Evolutionary conservation across 2,888 invertebrate genomes (phyloP).

Genomic region (Cheilosia variabilis): DNA sequence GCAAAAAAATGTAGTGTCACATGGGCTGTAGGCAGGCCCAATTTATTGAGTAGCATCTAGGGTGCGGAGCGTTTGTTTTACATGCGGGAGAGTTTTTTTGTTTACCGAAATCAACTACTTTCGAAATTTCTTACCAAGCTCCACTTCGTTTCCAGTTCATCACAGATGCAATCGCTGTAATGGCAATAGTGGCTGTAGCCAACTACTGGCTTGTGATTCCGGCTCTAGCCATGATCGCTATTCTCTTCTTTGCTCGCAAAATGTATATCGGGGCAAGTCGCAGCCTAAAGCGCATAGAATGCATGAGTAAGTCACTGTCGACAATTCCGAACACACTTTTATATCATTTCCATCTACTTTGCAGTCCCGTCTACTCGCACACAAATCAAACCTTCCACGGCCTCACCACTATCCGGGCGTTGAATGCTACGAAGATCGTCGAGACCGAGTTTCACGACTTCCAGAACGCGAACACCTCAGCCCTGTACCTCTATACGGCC

Average conservation of each 20-base stretch:
- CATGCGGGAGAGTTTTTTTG: no score
- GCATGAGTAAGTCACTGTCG: conserved; percentile 80
- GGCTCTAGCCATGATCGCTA: conserved; percentile 85
- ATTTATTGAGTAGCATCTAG: no score
- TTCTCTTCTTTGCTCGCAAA: conserved; percentile 86
- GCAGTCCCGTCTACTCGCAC: conserved; percentile 91
- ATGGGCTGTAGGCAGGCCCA: no score
- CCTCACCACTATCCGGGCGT: conserved; percentile 90
- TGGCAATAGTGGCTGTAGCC: conserved; percentile 87
- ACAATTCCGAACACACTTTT: neutral
- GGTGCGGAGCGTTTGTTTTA: no score
- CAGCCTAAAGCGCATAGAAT: conserved; percentile 84
- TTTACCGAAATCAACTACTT: no score
- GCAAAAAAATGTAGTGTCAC: no score
- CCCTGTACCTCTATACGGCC: conserved; percentile 92
- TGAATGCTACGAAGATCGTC: conserved; percentile 87
- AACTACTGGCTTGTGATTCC: conserved; percentile 87
- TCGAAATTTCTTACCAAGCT: neutral
- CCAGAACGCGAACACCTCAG: conserved; percentile 88
- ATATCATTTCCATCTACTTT: conserved; percentile 76
- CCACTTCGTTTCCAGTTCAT: conserved; percentile 78
- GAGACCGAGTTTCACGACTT: conserved; percentile 87
- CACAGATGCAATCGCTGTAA: conserved; percentile 84
- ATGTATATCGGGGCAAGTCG: conserved; percentile 85
- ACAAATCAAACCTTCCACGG: conserved; percentile 91